These are phyloP conservation scores for Anarrhichthys ocellatus DNA, from an alignment of 2,113 vertebrate genomes.

Conservation along the genomic window DNA sequence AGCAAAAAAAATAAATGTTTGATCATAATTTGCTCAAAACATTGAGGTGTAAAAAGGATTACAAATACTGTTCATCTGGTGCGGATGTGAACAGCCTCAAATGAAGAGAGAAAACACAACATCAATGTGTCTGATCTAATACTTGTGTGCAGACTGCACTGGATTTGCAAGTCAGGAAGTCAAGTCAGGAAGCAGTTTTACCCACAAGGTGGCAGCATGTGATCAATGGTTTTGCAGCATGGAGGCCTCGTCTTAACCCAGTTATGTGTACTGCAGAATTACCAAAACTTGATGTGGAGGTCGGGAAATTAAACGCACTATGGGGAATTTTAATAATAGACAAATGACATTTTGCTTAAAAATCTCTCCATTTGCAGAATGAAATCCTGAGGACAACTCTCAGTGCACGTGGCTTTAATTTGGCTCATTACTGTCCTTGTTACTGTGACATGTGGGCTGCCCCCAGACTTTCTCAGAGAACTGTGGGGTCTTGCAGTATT, in stretches of 20 bases:
- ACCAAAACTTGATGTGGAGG: background rate
- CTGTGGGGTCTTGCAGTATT: background rate
- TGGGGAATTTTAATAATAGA: background rate
- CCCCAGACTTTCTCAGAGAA: background rate
- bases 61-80: background rate
- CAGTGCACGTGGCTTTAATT: background rate
- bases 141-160: background rate
- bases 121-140: background rate
- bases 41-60: background rate
- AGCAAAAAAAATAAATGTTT: background rate
- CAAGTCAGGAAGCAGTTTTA: background rate
- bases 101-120: background rate
- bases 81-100: background rate
- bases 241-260: fast-evolving
- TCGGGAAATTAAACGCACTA: background rate
- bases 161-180: background rate
- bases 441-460: background rate
- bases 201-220: slow-evolving; percentile 76
- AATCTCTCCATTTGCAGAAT: background rate
- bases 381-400: background rate
- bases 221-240: background rate
- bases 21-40: background rate
- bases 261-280: background rate
- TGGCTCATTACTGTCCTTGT: background rate
- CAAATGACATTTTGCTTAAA: background rate